Percentiles rank a stretch among this genome's conserved stretches.
Conservation (phyloP, 2,797 vertebrate species). For the Chromis chromis region DNA sequence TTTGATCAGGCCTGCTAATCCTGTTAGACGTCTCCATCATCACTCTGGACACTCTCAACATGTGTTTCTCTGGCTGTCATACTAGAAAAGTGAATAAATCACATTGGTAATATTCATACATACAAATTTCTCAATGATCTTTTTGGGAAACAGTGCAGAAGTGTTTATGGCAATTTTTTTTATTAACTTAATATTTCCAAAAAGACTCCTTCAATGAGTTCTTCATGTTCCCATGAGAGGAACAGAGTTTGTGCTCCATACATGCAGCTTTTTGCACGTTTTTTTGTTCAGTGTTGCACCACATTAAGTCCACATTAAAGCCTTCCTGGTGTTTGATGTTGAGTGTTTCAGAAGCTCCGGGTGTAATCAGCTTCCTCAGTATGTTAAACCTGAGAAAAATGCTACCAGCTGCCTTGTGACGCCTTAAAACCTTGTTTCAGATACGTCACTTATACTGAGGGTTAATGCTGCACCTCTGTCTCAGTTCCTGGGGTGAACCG, state of each 20-base stretch:
- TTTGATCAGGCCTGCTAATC: too few species aligned
- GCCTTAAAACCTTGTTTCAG: slow-evolving; percentile 25
- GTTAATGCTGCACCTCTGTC: neutral
- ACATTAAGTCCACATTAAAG: slow-evolving; percentile 53
- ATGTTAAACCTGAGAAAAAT: slow-evolving; percentile 31
- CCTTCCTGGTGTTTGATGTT: slow-evolving; percentile 59
- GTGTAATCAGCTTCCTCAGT: slow-evolving; percentile 61
- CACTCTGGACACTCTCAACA: too few species aligned
- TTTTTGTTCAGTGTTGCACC: slow-evolving; percentile 43
- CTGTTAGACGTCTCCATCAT: too few species aligned
- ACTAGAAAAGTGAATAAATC: too few species aligned
- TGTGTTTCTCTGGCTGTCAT: neutral
- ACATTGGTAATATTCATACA: neutral
- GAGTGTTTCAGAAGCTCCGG: slow-evolving; percentile 36
- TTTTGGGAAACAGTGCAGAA: too few species aligned
- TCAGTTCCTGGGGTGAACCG: neutral
- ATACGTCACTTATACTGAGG: neutral
- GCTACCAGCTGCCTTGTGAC: slow-evolving; percentile 37
- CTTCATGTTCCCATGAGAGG: slow-evolving; percentile 5
- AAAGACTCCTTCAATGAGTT: slow-evolving; percentile 6
- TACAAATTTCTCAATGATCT: neutral
- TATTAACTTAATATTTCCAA: neutral
- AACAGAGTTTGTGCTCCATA: neutral
- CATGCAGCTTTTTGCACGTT: neutral
- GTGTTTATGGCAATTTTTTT: too few species aligned